Evolutionary conservation across 2,113 vertebrate genomes (phyloP).

Genomic region (Pardalotus punctatus): DNA sequence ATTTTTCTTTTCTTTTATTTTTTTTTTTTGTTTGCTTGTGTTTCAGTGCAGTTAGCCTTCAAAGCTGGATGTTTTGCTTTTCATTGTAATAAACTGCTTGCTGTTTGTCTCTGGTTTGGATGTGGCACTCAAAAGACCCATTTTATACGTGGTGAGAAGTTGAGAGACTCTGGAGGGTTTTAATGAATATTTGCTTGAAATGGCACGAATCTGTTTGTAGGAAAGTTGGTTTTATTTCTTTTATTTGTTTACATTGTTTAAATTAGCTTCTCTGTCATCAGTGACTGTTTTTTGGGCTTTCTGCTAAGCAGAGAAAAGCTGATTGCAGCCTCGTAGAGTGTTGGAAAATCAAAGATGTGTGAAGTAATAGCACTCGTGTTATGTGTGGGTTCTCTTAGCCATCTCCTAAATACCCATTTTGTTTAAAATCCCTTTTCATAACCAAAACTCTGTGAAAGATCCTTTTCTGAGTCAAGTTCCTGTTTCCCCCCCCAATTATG

Average conservation of each 20-base stretch:
- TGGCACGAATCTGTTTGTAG: background rate
- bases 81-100: background rate
- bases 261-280: background rate
- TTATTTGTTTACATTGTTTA: background rate
- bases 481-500: background rate
- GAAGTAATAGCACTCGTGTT: background rate
- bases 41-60: conserved; percentile 12
- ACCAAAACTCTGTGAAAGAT: background rate
- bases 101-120: conserved; percentile 11
- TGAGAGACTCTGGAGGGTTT: background rate
- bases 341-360: background rate
- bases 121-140: background rate
- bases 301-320: background rate
- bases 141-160: background rate
- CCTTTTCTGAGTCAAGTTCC: background rate
- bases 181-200: conserved; percentile 33
- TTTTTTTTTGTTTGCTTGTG: background rate
- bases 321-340: background rate
- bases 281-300: background rate
- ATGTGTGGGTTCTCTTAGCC: background rate
- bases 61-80: background rate
- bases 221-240: background rate
- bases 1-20: background rate
- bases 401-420: background rate
- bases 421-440: background rate